Percentiles rank a stretch among this genome's conserved stretches.
Conservation (phyloP, 2,797 vertebrate species). For the Lutjanus campechanus region DNA sequence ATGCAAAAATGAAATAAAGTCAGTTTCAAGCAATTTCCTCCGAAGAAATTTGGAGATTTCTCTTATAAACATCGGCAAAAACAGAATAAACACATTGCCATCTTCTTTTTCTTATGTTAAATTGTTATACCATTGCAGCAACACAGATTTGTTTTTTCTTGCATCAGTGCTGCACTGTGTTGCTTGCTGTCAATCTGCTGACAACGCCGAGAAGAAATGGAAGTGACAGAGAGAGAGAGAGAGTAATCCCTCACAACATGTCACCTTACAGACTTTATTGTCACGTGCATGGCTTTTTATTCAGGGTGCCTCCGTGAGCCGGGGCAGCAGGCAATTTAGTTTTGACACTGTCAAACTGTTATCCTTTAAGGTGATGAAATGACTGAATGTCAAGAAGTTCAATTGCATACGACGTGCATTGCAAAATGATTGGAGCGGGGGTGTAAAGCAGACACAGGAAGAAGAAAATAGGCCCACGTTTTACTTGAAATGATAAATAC, state of each 20-base stretch:
- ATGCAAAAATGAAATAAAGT: not conserved
- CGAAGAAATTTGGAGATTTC: not conserved
- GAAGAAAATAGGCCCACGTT: not conserved
- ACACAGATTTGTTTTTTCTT: not conserved
- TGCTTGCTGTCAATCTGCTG: slow-evolving; percentile 30
- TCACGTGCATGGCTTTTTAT: slow-evolving; percentile 17
- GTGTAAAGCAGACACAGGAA: not conserved
- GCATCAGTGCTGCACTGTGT: not conserved
- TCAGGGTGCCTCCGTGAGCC: not conserved
- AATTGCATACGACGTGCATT: not conserved
- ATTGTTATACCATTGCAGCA: not conserved
- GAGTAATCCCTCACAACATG: slow-evolving; percentile 14
- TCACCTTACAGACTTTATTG: slow-evolving; percentile 18
- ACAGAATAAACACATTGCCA: not conserved
- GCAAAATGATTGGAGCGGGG: slow-evolving; percentile 9
- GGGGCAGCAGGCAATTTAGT: not conserved
- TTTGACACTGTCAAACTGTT: slow-evolving; percentile 9
- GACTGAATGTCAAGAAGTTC: slow-evolving; percentile 13
- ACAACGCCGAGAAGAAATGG: slow-evolving; percentile 3
- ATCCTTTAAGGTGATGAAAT: slow-evolving; percentile 28
- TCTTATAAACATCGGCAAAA: not conserved
- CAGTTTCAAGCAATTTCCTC: not conserved
- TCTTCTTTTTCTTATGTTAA: not conserved
- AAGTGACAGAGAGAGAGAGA: not conserved
- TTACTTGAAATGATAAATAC: not conserved